These are phyloP conservation scores for Anagrus nilaparvatae DNA, from an alignment of 1,140 invertebrate species.

Conservation along the genomic window DNA sequence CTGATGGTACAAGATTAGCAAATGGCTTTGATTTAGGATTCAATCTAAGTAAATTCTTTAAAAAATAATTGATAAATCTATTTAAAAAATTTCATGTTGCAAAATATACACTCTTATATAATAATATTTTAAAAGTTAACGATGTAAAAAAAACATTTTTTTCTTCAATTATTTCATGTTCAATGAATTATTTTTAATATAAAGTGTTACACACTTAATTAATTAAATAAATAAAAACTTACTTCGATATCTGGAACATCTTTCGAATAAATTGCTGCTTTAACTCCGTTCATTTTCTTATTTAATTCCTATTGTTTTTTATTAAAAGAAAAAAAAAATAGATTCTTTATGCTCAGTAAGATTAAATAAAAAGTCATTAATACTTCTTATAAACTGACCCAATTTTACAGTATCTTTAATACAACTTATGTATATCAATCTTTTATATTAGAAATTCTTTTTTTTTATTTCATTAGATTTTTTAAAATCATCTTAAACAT, in stretches of 20 bases:
- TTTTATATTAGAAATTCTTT: too few species aligned
- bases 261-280: too few species aligned
- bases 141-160: not conserved
- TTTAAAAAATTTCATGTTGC: not conserved
- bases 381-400: too few species aligned
- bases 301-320: too few species aligned
- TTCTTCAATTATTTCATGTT: not conserved
- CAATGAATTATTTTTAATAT: conserved; percentile 3
- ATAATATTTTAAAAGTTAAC: not conserved
- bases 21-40: conserved; percentile 73
- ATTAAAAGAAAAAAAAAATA: too few species aligned
- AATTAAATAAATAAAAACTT: conserved; percentile 25
- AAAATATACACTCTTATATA: not conserved
- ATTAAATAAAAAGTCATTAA: too few species aligned
- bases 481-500: too few species aligned
- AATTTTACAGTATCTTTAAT: too few species aligned
- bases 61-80: conserved; percentile 15
- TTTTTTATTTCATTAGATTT: too few species aligned
- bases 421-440: too few species aligned
- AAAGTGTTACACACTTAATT: not conserved
- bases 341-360: too few species aligned
- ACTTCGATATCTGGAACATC: conserved; percentile 62
- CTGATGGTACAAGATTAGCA: conserved; percentile 69
- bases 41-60: conserved; percentile 70
- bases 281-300: too few species aligned